A percentile compares a stretch with the other conserved stretches of the same genome.
Evolutionary conservation across 2,797 vertebrate genomes (phyloP).

Genomic region (Simalia tracyae): DNA sequence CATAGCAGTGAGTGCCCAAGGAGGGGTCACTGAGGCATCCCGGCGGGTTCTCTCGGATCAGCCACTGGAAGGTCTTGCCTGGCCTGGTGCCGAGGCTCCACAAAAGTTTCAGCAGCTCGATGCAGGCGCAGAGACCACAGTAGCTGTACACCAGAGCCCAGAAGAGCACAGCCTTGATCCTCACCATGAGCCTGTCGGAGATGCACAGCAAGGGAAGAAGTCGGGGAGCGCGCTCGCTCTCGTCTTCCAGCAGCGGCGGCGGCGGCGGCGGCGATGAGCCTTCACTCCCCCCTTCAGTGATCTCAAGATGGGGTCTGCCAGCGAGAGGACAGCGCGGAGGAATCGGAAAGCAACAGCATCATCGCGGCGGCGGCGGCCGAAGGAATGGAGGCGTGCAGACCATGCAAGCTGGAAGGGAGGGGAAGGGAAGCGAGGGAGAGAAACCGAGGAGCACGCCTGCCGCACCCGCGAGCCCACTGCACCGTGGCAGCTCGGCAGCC

Average conservation of each 20-base stretch:
- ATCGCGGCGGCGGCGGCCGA: conserved; percentile 31
- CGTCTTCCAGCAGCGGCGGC: not conserved
- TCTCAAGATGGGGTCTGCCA: conserved; percentile 32
- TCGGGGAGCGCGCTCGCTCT: not conserved
- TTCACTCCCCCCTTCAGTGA: conserved; percentile 16
- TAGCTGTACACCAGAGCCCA: conserved; percentile 90
- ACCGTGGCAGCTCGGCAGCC: not conserved
- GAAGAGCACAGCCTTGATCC: conserved; percentile 80
- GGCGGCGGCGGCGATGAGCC: not conserved
- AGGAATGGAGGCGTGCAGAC: conserved; percentile 34
- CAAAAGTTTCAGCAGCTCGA: conserved; percentile 88
- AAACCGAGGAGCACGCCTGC: not conserved
- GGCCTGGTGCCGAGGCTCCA: conserved; percentile 87
- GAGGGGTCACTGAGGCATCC: conserved; percentile 92
- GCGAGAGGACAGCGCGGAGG: not conserved
- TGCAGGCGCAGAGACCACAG: conserved; percentile 83
- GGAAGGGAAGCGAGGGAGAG: not conserved
- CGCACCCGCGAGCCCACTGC: not conserved
- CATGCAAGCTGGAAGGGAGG: not conserved
- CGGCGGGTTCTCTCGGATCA: conserved; percentile 83
- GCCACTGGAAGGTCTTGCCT: conserved; percentile 85
- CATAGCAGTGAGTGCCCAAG: conserved; percentile 96
- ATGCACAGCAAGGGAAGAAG: conserved; percentile 39
- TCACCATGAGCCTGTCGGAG: conserved; percentile 75
- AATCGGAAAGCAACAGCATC: not conserved